phyloP scores from a whole-genome alignment of 2,113 vertebrate species.

The Actenoides lindsayi region DNA sequence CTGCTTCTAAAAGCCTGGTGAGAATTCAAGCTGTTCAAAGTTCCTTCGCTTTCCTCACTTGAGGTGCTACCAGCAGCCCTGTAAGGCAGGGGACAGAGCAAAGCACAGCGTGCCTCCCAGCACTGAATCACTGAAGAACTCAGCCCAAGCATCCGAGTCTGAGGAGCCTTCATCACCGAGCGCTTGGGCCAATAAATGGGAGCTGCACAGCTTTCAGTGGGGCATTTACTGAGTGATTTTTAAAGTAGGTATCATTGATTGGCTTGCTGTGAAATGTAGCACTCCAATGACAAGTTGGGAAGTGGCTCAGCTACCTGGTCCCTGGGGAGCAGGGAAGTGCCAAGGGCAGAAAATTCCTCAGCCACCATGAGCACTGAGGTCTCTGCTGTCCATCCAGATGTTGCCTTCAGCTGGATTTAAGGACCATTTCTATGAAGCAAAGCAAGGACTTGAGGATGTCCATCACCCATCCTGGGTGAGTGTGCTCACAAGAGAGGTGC shows the following conservation, averaged over 20 bases:
- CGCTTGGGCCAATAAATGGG: background rate
- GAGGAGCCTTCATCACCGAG: background rate
- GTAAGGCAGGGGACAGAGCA: background rate
- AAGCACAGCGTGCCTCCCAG: rapidly evolving
- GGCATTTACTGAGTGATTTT: background rate
- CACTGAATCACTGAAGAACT: background rate
- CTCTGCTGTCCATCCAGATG: background rate
- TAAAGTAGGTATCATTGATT: background rate
- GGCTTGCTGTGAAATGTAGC: background rate
- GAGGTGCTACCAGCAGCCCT: background rate
- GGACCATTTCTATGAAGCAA: background rate
- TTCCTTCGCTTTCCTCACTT: background rate
- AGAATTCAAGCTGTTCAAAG: background rate
- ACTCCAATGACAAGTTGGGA: background rate
- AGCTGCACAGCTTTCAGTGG: background rate
- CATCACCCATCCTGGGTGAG: background rate
- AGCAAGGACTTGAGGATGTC: background rate
- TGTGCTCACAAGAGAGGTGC: background rate
- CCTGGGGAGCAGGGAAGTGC: background rate
- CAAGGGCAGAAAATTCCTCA: background rate
- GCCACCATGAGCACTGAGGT: background rate
- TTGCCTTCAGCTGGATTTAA: background rate
- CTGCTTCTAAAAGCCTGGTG: background rate
- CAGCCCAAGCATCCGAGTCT: background rate
- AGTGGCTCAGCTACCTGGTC: background rate